Percentiles rank a stretch among this genome's conserved stretches.
Evolutionary conservation across 2,888 invertebrate genomes (phyloP).

Genomic region (Acanthosepion esculentum): DNA sequence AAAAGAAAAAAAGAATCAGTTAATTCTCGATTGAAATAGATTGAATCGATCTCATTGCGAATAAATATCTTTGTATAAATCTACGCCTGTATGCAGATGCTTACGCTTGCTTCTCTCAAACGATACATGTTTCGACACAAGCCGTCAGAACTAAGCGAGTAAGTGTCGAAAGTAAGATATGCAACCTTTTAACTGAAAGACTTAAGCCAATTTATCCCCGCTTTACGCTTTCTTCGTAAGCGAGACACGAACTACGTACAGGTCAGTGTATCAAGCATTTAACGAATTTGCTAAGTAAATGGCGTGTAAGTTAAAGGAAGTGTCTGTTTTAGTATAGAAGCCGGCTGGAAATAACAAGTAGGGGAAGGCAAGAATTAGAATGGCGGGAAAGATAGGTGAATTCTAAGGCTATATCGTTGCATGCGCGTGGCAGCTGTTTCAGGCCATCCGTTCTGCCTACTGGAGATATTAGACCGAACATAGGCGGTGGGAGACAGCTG

Average conservation of each 20-base stretch:
- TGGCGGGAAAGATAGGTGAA: too few species aligned
- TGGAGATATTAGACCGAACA: not conserved
- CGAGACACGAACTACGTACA: not conserved
- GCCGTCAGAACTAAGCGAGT: not conserved
- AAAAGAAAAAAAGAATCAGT: not conserved
- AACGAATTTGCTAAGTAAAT: not conserved
- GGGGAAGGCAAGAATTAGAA: not conserved
- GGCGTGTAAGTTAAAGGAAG: not conserved
- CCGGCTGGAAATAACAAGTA: not conserved
- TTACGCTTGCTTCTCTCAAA: too few species aligned
- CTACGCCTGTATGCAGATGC: too few species aligned
- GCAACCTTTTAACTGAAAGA: not conserved
- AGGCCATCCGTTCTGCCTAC: not conserved
- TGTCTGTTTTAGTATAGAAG: not conserved
- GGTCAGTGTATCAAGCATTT: slow-evolving; percentile 7
- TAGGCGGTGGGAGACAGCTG: not conserved
- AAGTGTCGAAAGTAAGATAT: not conserved
- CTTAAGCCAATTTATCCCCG: not conserved
- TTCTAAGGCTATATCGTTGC: not conserved
- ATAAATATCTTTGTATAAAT: too few species aligned
- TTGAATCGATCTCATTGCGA: too few species aligned
- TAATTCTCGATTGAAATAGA: too few species aligned
- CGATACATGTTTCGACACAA: too few species aligned
- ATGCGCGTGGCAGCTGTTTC: not conserved
- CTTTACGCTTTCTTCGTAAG: not conserved